Evolutionary conservation across 2,113 vertebrate species (phyloP), one percentile per base, ranked within the genome.

Genomic region (Puffinus mauretanicus): DNA sequence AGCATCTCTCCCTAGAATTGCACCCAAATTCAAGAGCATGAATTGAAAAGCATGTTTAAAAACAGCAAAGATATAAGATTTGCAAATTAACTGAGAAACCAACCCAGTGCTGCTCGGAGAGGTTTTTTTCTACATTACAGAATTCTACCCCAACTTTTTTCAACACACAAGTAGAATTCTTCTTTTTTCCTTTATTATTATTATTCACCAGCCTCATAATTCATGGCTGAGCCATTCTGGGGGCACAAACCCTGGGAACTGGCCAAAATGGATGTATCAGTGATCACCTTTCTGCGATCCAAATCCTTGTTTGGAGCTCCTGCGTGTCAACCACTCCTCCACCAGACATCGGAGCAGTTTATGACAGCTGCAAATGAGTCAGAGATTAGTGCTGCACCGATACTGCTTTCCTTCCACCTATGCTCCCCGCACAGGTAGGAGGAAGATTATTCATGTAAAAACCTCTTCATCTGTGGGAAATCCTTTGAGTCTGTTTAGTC

Each of bases 1-100:
- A 94, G 66, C 58, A 93, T 44, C 62, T 90, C 51, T 88, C 57
- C 46, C 72, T 71, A 61, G 69, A 94, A 93, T 49, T 83, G 76
- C 58, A 73, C 72, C 52, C 61, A 84, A 96, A 94, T 87, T 91
- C 84, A 89, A 93, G 52, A 79, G 73, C 13, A 2, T 54, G 49
- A 94, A 82, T 72, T 93, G 58, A 94, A 95, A 83, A 91, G 66
- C 49, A 0, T 94, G 73, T 82, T 91, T 89, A 82, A 82, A 95
- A 96, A 42, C 54, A 89, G 57, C 38, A 65, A 86, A 91, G 70
- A 71, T 17, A 57, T 21, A 49, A 40, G 11, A 90, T 38, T 65
- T 87, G 55, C 52, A 87, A 87, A 89, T 86, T 94, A 93, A 82
- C 38, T 52, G 77, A 93, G 40, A 82, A 91, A 72, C n/a, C 91